Evolutionary conservation across 2,113 vertebrate genomes (phyloP).

Genomic region (Artemisiospiza belli): DNA sequence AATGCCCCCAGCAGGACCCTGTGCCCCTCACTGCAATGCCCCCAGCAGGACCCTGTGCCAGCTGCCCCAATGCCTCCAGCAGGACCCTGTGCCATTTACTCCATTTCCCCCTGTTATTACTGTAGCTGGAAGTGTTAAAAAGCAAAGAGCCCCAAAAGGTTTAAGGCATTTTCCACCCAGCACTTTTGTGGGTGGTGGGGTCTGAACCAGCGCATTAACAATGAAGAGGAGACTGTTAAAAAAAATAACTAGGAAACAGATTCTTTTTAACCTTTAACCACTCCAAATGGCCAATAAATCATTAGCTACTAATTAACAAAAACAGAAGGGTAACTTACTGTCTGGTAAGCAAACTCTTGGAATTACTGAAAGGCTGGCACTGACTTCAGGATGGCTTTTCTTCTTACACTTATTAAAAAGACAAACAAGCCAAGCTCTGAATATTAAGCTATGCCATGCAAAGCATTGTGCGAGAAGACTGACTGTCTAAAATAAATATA

Average conservation of each 20-base stretch:
- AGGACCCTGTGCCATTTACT: neutral
- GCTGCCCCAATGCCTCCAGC: too few relatives aligned
- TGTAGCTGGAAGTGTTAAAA: neutral
- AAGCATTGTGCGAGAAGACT: neutral
- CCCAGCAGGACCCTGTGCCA: too few relatives aligned
- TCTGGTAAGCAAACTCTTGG: constrained; percentile 35
- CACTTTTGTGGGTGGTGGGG: neutral
- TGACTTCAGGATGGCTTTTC: constrained; percentile 36
- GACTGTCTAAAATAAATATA: neutral
- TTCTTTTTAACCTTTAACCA: constrained; percentile 66
- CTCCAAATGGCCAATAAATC: constrained; percentile 48
- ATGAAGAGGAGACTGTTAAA: neutral
- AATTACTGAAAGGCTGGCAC: constrained; percentile 36
- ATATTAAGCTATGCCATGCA: neutral
- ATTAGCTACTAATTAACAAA: constrained; percentile 67
- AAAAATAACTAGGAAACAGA: constrained; percentile 60
- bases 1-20: too few relatives aligned
- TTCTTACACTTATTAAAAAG: constrained; percentile 15
- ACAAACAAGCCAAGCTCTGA: neutral
- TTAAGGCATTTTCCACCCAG: neutral
- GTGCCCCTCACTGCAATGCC: too few relatives aligned
- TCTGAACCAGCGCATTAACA: neutral
- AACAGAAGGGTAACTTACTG: constrained; percentile 40
- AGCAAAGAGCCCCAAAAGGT: neutral
- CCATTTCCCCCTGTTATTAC: neutral